Base-by-base conservation (phyloP, 1,140 invertebrate species). In the Drosophila bipectinata region DNA sequence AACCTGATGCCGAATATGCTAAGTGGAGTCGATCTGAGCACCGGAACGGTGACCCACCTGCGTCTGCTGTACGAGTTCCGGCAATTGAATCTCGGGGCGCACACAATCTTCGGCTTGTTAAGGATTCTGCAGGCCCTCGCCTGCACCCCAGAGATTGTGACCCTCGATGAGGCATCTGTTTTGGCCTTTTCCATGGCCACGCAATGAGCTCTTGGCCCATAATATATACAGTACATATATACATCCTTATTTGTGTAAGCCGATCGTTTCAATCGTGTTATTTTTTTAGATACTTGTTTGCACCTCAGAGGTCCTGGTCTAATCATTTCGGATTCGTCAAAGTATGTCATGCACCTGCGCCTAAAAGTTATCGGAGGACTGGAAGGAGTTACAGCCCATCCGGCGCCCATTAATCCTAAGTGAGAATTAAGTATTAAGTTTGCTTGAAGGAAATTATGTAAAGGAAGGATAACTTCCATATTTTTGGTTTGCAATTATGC, bases 1-100 rank as follows among this genome's bases (percentile, higher is more conserved):
- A 93, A 94, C 81, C 88, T 95, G 54, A 93, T 94, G 12, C 91
- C 91, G 14, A 88, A 91, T 32, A 83, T 92, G 34, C 64, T 93
- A 30, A 85, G 76, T 39, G 89, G 85, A n/a, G 60, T 92, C 6
- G 75, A 90, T 61, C 45, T 84, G 9, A 74, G 56, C 37, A 59
- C 54, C 30, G 90, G 85, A 0, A 72, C 82, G 1, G 34, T 92
- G 5, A 92, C 89, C 39, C 92, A 92, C 49, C 56, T 93, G 59
- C 82, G 87, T 2, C 58, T 92, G 9, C 57, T 92, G 24, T 64
- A 90, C 47, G 87, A 90, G 24, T 85, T 92, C 41, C 84, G 91
- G 28, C 78, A 89, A 5, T 39, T 92, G 15, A 72, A 84, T 45
- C 73, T 92, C 32, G 81, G 83, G 3, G 76, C 84, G 7, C 83